Percentiles rank a stretch among this genome's conserved stretches.
phyloP scores from a whole-genome alignment of 2,797 vertebrate genomes.

The Benthosema pterotum region DNA sequence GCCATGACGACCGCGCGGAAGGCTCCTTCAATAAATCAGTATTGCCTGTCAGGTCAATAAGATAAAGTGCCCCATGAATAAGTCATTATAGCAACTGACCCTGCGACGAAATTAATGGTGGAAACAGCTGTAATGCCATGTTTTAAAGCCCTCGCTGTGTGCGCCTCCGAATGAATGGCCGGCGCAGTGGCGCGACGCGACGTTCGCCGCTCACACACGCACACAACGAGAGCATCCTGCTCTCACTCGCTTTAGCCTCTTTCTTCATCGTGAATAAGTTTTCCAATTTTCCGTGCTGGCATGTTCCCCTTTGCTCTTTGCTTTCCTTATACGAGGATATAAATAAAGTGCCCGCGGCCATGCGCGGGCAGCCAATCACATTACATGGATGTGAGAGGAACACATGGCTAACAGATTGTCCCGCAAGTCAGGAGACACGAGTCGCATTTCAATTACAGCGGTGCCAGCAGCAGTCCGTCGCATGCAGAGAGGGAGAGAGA shows the following conservation, averaged over 20 bases:
- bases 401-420: slow-evolving; percentile 87
- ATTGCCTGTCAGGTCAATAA: slow-evolving; percentile 78
- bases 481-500: too few species aligned
- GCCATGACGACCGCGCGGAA: slow-evolving; percentile 70
- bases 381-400: slow-evolving; percentile 85
- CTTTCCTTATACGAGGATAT: slow-evolving; percentile 78
- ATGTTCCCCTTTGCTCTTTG: slow-evolving; percentile 52
- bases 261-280: slow-evolving; percentile 70
- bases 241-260: slow-evolving; percentile 49
- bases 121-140: slow-evolving; percentile 71
- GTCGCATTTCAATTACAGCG: slow-evolving; percentile 84
- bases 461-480: slow-evolving; percentile 57
- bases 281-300: slow-evolving; percentile 84
- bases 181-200: slow-evolving; percentile 22
- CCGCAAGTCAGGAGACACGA: slow-evolving; percentile 71
- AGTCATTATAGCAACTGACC: slow-evolving; percentile 78
- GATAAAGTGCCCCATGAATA: slow-evolving; percentile 76
- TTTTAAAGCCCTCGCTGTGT: slow-evolving; percentile 62
- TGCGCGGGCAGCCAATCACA: slow-evolving; percentile 75
- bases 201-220: slow-evolving; percentile 25
- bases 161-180: slow-evolving; percentile 53
- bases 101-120: slow-evolving; percentile 66
- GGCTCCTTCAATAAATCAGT: slow-evolving; percentile 74
- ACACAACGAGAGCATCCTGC: slow-evolving; percentile 54
- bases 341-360: slow-evolving; percentile 84